These are phyloP conservation scores for Rhabdomys pumilio DNA, from an alignment of 2,797 vertebrate genomes.

Conservation along the genomic window DNA sequence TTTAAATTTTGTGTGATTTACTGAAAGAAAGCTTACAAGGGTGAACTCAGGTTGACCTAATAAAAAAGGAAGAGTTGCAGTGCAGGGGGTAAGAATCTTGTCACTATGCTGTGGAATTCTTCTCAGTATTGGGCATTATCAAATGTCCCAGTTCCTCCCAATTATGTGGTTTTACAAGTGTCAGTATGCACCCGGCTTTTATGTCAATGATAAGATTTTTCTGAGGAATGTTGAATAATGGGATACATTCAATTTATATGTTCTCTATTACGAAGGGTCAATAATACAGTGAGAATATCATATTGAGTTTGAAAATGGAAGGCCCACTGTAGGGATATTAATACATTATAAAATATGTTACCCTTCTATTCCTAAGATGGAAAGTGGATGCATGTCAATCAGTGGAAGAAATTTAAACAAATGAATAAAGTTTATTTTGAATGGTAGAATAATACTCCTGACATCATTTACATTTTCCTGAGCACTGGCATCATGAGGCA, in stretches of 20 bases:
- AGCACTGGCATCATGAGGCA: background rate
- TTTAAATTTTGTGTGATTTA: slow-evolving; percentile 37
- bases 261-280: background rate
- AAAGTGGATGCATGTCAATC: background rate
- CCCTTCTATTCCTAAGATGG: background rate
- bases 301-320: slow-evolving; percentile 15
- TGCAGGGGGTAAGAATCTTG: background rate
- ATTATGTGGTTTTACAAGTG: background rate
- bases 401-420: slow-evolving; percentile 31
- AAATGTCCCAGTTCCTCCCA: background rate
- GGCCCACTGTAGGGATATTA: background rate
- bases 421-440: background rate
- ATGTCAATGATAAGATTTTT: background rate
- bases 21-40: background rate
- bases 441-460: background rate
- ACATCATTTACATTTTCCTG: background rate
- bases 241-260: background rate
- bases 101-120: background rate
- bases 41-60: background rate
- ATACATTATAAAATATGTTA: slow-evolving; percentile 13
- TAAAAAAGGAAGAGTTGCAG: background rate
- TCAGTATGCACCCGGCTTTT: background rate
- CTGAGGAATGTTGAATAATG: background rate
- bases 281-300: background rate
- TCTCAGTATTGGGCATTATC: background rate